phyloP scores from a whole-genome alignment of 2,113 vertebrate species.

The Turdus rufiventris region DNA sequence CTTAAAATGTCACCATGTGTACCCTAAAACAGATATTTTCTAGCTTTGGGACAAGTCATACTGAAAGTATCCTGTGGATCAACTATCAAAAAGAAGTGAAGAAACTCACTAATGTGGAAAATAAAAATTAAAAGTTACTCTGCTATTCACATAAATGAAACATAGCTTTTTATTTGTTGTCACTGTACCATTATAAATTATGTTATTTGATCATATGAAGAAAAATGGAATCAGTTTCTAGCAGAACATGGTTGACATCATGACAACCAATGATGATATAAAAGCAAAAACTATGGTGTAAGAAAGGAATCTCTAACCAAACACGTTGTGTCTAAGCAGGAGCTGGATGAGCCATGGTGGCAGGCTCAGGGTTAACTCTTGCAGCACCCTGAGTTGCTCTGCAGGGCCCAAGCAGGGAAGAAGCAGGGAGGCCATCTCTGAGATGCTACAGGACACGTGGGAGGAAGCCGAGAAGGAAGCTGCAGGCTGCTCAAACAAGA shows the following conservation, averaged over 20 bases:
- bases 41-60: background rate
- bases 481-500: background rate
- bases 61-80: background rate
- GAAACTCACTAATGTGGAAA: background rate
- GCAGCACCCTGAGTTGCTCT: background rate
- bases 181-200: background rate
- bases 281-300: background rate
- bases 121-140: background rate
- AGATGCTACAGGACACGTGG: accelerated
- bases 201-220: background rate
- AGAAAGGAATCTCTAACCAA: background rate
- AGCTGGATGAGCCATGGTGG: background rate
- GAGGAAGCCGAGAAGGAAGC: background rate
- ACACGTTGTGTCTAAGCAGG: background rate
- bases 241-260: background rate
- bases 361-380: background rate
- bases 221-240: background rate
- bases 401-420: background rate
- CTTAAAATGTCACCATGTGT: background rate
- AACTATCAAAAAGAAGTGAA: background rate
- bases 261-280: background rate
- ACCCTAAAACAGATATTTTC: background rate
- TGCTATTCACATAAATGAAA: background rate
- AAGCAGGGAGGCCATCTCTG: background rate
- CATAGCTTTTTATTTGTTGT: background rate